Conservation (phyloP, 2,888 invertebrate genomes). For the Aproaerema taeniolella region DNA sequence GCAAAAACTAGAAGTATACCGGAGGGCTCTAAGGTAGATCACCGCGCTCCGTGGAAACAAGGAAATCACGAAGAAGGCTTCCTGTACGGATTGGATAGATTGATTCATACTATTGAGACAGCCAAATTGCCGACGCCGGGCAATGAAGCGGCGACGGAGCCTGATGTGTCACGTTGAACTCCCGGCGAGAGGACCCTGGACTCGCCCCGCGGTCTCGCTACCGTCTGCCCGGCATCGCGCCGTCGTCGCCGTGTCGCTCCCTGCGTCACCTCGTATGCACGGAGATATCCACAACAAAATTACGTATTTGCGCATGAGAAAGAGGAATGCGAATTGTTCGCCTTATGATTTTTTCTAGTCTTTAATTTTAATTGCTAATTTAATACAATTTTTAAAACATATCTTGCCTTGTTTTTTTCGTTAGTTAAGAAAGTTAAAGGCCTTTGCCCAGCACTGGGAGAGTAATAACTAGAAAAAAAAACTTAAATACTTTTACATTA, state of each 20-base stretch:
- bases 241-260: conserved; percentile 29
- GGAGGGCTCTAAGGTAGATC: conserved; percentile 82
- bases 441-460: no score
- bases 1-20: conserved; percentile 92
- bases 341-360: conserved; percentile 67
- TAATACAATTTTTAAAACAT: not conserved
- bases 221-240: conserved; percentile 44
- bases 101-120: conserved; percentile 82
- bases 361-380: conserved; percentile 37
- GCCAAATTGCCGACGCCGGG: conserved; percentile 41
- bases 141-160: conserved; percentile 44
- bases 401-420: not conserved
- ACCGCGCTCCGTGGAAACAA: conserved; percentile 89
- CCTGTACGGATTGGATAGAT: conserved; percentile 92
- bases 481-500: no score
- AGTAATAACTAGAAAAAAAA: no score
- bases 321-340: conserved; percentile 57
- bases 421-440: no score
- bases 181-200: conserved; percentile 51
- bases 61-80: conserved; percentile 99
- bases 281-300: conserved; percentile 54
- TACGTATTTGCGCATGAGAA: conserved; percentile 52
- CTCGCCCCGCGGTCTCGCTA: conserved; percentile 53
- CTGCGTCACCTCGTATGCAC: conserved; percentile 42
- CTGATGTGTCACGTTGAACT: conserved; percentile 70